phyloP scores from a whole-genome alignment of 2,888 invertebrate species.

The Eudemis profundana region DNA sequence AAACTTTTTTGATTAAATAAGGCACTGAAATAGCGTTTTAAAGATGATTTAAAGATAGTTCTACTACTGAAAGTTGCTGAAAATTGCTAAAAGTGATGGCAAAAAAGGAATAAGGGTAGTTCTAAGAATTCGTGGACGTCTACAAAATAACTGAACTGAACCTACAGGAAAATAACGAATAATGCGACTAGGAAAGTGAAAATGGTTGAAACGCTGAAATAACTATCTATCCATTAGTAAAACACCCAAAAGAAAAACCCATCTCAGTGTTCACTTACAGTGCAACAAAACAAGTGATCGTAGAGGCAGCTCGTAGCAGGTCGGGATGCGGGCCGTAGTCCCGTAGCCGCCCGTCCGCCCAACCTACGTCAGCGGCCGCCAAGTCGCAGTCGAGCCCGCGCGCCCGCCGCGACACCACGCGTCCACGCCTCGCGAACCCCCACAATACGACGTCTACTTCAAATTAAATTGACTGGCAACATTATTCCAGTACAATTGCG shows the following conservation, averaged over 20 bases:
- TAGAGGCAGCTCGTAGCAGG: slow-evolving; percentile 38
- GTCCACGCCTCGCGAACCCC: slow-evolving; percentile 44
- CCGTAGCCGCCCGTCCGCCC: slow-evolving; percentile 54
- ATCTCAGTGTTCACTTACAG: slow-evolving; percentile 10
- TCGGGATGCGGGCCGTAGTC: slow-evolving; percentile 53
- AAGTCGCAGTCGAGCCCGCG: slow-evolving; percentile 67
- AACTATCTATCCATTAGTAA: too few species aligned
- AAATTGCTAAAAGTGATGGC: too few species aligned
- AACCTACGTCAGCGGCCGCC: slow-evolving; percentile 67
- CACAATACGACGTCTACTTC: slow-evolving; percentile 51
- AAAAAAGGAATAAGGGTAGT: too few species aligned
- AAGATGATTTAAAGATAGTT: too few species aligned
- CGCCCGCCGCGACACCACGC: slow-evolving; percentile 58
- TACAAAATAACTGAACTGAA: too few species aligned
- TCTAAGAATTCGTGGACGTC: too few species aligned
- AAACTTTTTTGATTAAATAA: too few species aligned
- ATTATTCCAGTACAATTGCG: slow-evolving; percentile 34
- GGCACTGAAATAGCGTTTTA: too few species aligned
- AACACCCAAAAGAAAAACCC: slow-evolving; percentile 2
- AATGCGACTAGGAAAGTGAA: too few species aligned
- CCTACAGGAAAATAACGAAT: too few species aligned
- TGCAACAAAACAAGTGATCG: slow-evolving; percentile 33
- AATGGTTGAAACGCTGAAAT: too few species aligned
- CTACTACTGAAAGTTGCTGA: too few species aligned
- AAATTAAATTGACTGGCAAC: slow-evolving; percentile 34